A percentile compares a stretch with the other conserved stretches of the same genome.
These are phyloP conservation scores for Silvanus unidentatus DNA, from an alignment of 2,888 invertebrate genomes.

Conservation along the genomic window DNA sequence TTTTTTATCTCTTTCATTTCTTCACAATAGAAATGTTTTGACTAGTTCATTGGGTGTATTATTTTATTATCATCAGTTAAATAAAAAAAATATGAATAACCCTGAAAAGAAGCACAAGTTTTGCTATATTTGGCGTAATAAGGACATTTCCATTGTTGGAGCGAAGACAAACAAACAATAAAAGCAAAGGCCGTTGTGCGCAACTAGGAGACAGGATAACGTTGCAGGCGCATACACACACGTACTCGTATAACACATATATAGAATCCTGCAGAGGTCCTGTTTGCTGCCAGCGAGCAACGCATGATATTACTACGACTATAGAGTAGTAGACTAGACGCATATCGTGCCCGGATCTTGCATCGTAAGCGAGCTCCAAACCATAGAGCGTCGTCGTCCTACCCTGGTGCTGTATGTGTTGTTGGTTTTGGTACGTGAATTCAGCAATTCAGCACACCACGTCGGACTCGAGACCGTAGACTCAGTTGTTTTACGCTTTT, in stretches of 20 bases:
- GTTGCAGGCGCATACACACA: slow-evolving; percentile 1
- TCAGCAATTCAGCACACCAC: background rate
- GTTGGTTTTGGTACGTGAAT: too few species aligned
- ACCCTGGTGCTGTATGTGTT: too few species aligned
- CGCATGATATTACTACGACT: background rate
- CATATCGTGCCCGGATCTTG: slow-evolving; percentile 7
- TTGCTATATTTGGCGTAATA: slow-evolving; percentile 3
- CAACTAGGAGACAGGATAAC: background rate
- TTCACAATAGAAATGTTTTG: too few species aligned
- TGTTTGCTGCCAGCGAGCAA: background rate
- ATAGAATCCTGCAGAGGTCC: slow-evolving; percentile 6
- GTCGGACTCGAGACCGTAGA: too few species aligned
- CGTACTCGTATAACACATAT: background rate
- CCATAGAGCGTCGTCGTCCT: background rate
- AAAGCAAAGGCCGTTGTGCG: slow-evolving; percentile 5
- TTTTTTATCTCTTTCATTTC: too few species aligned
- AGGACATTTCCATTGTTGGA: slow-evolving; percentile 4
- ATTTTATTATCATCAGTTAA: too few species aligned
- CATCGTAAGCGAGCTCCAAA: background rate
- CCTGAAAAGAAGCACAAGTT: background rate
- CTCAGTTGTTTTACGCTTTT: background rate
- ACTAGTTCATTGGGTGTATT: too few species aligned
- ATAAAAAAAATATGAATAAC: background rate
- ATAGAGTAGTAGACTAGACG: slow-evolving; percentile 1
- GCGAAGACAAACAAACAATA: slow-evolving; percentile 5